Evolutionary conservation across 2,888 invertebrate species (phyloP), one percentile per base, ranked within the genome.

Genomic region (Malthinus seriepunctatus): DNA sequence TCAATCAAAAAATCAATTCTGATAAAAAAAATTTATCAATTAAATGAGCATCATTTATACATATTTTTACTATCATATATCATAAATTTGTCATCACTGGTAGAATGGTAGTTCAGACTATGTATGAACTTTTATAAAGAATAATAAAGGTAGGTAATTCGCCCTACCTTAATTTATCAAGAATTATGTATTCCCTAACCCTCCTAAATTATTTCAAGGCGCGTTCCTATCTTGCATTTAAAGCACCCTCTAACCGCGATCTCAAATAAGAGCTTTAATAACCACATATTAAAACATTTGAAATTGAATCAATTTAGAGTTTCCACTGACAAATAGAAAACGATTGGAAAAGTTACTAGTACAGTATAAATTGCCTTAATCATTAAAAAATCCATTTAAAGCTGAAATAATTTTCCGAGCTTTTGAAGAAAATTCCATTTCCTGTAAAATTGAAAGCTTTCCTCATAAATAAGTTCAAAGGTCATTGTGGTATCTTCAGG

Each of bases 401-500:
- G 51, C 51, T 9, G 9, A 33, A 46, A 35, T 46, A 51, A 37
- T 47, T 47, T 47, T 15, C 49, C 9, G 4, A 6, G 34, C 15
- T 23, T 32, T 38, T 48, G 42, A 32, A 56, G 51, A 54, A 62
- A 55, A 38, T 42, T 23, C 5, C 23, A 23, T 23, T 34, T 35
- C 33, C 44, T 6, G 14, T 10, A 34, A 32, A 45, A 32, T 10
- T 7, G 39, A 58, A 51, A 58, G 53, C 61, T 62, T 63, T 57
- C 58, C 59, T 51, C 58, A n/a, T 8, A 55, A 35, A 48, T 45
- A 53, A 49, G 58, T 57, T 55, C 56, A 56, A 62, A 64, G 56
- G 65, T 66, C 64, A 60, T 45, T 53, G 61, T 51, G 64, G 64
- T 67, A 67, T 66, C 65, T 67, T 69, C 62, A 51, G 53, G 67